Base-by-base conservation (phyloP, 2,888 invertebrate genomes). In the Sinopyrophorus schimmeli region DNA sequence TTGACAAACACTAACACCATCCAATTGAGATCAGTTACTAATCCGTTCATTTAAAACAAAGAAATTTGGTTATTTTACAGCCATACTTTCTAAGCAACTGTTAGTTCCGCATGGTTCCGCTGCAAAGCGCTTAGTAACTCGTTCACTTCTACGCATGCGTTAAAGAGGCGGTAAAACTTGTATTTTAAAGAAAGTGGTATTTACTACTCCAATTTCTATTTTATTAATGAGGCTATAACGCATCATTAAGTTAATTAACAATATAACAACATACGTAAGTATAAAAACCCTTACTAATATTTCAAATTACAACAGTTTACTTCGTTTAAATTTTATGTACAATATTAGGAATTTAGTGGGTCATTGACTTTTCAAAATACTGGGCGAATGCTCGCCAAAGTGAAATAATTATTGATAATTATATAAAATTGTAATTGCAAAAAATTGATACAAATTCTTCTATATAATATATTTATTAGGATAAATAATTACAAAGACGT, bases 31-130 rank as follows among this genome's bases (percentile, higher is more conserved):
- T 48, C 49, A 58, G 59, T 62, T 63, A 57, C 61, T 64, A 69
- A 71, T 68, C 66, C 65, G 64, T 63, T 55, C 61, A 51, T 62
- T 63, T 70, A 61, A 63, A 73, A 74, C 73, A 73, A 74, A 73
- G 74, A 67, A 67, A 67, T 68, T 70, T 69, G 71, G 69, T 71
- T 71, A 70, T 69, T 72, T 70, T 70, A 70, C 72, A 71, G 72
- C 72, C 72, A 72, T 72, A 70, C 70, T 70, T 72, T 53, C 43
- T 47, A 52, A 44, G 48, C 47, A 52, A 48, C 52, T 46, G 41
- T 44, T 54, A 54, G 47, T 54, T 53, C 51, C 50, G 50, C 32
- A 51, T 51, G 47, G 50, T 51, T 50, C 50, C 54, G 54, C 54
- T 47, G 42, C 46, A 47, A 42, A 47, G 54, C 54, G 54, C 54